Evolutionary conservation across 2,797 vertebrate species (phyloP).

Genomic region (Telmatherina bonti): DNA sequence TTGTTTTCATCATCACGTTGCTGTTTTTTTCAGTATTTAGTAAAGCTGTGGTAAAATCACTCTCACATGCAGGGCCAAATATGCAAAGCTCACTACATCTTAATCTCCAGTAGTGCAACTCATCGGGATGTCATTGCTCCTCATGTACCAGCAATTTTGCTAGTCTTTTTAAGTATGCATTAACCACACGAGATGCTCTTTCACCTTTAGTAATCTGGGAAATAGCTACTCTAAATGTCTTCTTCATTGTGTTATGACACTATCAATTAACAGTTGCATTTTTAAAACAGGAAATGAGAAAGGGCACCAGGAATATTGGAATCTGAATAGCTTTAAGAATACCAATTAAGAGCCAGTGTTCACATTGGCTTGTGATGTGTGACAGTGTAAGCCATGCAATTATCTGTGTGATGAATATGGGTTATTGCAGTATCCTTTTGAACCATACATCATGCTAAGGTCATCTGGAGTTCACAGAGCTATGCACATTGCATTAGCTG

Average conservation of each 20-base stretch:
- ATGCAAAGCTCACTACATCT: slow-evolving; percentile 24
- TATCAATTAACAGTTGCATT: slow-evolving; percentile 72
- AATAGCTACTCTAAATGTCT: slow-evolving; percentile 58
- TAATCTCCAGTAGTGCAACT: slow-evolving; percentile 41
- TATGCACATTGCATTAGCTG: slow-evolving; percentile 47
- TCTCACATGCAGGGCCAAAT: slow-evolving; percentile 3
- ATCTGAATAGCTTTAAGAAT: slow-evolving; percentile 64
- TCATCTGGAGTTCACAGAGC: slow-evolving; percentile 64
- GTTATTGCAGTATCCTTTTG: slow-evolving; percentile 65
- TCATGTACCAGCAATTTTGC: slow-evolving; percentile 58
- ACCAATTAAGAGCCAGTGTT: slow-evolving; percentile 67
- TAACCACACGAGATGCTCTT: slow-evolving; percentile 56
- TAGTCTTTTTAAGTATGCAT: slow-evolving; percentile 59
- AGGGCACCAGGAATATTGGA: slow-evolving; percentile 62
- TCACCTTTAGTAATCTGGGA: slow-evolving; percentile 67
- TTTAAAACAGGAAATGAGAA: slow-evolving; percentile 71
- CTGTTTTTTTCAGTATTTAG: neutral
- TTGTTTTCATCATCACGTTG: neutral
- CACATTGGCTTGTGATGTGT: slow-evolving; percentile 68
- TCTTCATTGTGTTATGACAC: slow-evolving; percentile 67
- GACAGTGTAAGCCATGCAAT: slow-evolving; percentile 63
- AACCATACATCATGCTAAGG: slow-evolving; percentile 56
- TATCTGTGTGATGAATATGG: slow-evolving; percentile 74
- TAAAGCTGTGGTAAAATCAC: neutral
- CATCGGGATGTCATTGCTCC: slow-evolving; percentile 59